Evolutionary conservation across 1,140 invertebrate species (phyloP).

Genomic region (Adelges cooleyi): DNA sequence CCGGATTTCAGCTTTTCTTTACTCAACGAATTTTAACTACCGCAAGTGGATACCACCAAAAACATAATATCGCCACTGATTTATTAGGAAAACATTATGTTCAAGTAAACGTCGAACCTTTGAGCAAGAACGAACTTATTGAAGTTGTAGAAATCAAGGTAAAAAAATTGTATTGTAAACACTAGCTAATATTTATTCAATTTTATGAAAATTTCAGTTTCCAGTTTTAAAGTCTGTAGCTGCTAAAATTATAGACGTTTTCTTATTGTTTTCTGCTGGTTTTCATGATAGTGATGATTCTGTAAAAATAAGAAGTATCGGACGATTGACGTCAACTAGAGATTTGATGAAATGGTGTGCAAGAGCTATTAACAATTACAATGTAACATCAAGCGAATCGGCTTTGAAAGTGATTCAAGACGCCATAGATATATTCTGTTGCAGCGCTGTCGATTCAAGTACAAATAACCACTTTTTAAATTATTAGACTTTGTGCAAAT

Average conservation of each 20-base stretch:
- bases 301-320: slow-evolving; percentile 34
- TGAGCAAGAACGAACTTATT: slow-evolving; percentile 60
- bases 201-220: slow-evolving; percentile 42
- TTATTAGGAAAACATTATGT: slow-evolving; percentile 72
- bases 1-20: slow-evolving; percentile 83
- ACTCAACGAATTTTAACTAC: slow-evolving; percentile 61
- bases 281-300: slow-evolving; percentile 43
- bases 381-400: slow-evolving; percentile 59
- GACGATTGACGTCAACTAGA: slow-evolving; percentile 61
- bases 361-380: slow-evolving; percentile 60
- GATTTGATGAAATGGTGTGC: slow-evolving; percentile 90
- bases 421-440: slow-evolving; percentile 83
- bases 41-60: slow-evolving; percentile 44
- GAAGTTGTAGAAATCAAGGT: slow-evolving; percentile 48
- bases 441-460: slow-evolving; percentile 51
- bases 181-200: background rate
- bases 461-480: background rate
- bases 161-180: background rate
- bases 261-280: slow-evolving; percentile 63
- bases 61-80: slow-evolving; percentile 49
- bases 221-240: slow-evolving; percentile 61
- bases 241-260: slow-evolving; percentile 69
- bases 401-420: slow-evolving; percentile 73
- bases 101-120: slow-evolving; percentile 66
- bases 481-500: background rate